Base-by-base conservation (phyloP, 2,888 invertebrate species). In the Amphipyra tragopoginis region DNA sequence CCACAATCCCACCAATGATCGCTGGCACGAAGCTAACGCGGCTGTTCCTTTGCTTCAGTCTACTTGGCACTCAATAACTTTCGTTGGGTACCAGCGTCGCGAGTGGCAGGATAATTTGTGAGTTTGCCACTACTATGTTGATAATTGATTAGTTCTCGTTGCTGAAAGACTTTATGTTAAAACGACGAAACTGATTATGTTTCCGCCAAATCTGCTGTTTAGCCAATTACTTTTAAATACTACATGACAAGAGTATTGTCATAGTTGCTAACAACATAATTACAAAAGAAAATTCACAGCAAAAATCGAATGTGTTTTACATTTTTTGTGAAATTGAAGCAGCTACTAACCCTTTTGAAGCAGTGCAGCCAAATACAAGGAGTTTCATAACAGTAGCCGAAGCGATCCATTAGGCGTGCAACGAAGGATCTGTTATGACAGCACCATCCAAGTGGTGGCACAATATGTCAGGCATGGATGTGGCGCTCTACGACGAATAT, bases 391-490 rank as follows among this genome's bases (percentile, higher is more conserved):
- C 56, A 65, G 65, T 59, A 72, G 58, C 59, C 52, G 53, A 60
- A 72, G 79, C 75, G 73, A 90, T 88, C 86, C 90, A 90, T 90
- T 91, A 88, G 80, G 77, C 82, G 80, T 69, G 80, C 76, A 78
- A 79, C 82, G 84, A 90, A 90, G 89, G 85, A 90, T 87, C 85
- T 93, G 93, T 93, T 94, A 92, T 94, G 94, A 94, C 93, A 93
- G 85, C 81, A 72, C 83, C 83, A 83, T 89, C 86, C 88, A 88
- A 86, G 88, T 83, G 87, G 87, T 90, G 92, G 90, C 91, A 92
- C 86, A 89, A 89, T 90, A 86, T 92, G 92, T 91, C 93, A 90
- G 51, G 82, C 83, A 82, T 86, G 87, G 86, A 90, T 89, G 86
- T 86, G 74, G 73, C 68, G 72, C 88, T 85, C 83, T 82, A 86